Base-by-base conservation (phyloP, 1,140 invertebrate genomes). In the Aphis gossypii region DNA sequence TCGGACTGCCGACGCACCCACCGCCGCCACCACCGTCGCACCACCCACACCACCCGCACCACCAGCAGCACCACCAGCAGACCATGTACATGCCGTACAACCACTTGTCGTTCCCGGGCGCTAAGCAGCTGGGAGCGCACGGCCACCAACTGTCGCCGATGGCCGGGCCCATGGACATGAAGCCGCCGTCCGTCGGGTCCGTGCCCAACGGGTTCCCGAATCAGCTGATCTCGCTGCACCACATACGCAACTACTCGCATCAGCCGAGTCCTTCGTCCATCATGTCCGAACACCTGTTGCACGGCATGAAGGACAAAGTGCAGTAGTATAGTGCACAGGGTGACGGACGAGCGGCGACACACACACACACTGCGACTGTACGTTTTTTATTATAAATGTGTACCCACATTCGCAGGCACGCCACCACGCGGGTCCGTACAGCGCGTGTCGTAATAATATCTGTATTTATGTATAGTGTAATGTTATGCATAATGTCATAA, bases 231-330 rank as follows among this genome's bases (percentile, higher is more conserved):
- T 99, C 98, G 94, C 96, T 99, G 92, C 98, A 99, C 95, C 98
- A 99, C 96, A 99, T 99, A 94, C 97, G 98, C 95, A 99, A 99
- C 95, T 99, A 99, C 96, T 98, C 98, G 94, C 98, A 98, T 95
- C 98, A 99, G 95, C 98, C 98, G 14, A 95, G 95, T 20, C 94
- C 94, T 11, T 94, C 94, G 88, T 92, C 94, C 20, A 94, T 95
- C 93, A 94, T 94, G 91, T 94, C 94, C 44, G 95, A 95, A 93
- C 95, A 95, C 93, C 94, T 95, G 89, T 94, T 95, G 88, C 94
- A 94, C 90, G 94, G 95, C n/a, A 94, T 95, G 84, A 94, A 94
- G 54, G 94, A 94, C 44, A 94, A 94, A 35, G 93, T 89, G 7
- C 93, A 93, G 68, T 93, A 93, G 11, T 54, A 56, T 1, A 41